A percentile compares a stretch with the other conserved stretches of the same genome.
These are phyloP conservation scores for Caracal caracal DNA, from an alignment of 2,113 vertebrate genomes.

Conservation along the genomic window DNA sequence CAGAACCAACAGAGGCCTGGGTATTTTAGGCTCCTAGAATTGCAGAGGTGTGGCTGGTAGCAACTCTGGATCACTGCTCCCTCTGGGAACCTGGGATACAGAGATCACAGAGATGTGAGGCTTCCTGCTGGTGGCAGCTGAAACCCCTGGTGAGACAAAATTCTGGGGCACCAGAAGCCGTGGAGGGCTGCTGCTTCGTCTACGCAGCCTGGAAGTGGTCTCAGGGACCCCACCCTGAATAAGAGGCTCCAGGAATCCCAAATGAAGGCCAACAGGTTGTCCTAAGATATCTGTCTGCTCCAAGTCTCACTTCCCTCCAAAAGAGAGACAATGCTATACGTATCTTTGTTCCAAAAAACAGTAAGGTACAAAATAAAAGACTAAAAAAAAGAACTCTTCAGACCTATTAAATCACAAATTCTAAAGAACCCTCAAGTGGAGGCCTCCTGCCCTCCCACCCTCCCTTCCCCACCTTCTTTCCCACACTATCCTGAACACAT, in stretches of 20 bases:
- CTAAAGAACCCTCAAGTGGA: not conserved
- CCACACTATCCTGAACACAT: not conserved
- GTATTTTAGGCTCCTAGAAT: not conserved
- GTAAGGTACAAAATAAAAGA: not conserved
- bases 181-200: not conserved
- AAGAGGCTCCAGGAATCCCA: not conserved
- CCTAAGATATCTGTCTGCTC: not conserved
- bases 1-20: not conserved
- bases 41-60: not conserved
- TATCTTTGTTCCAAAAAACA: not conserved
- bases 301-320: not conserved
- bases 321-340: not conserved
- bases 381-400: not conserved
- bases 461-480: not conserved
- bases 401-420: conserved; percentile 9
- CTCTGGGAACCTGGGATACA: not conserved
- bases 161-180: not conserved
- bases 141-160: not conserved
- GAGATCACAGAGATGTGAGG: not conserved
- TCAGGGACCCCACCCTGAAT: not conserved
- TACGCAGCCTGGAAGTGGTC: not conserved
- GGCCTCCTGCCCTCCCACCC: not conserved
- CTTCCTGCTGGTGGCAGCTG: not conserved
- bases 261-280: not conserved
- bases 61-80: not conserved